Conservation (phyloP, 30 jellyfish, hydroid and myxozoan genomes). For the Hydractinia echinata region DNA sequence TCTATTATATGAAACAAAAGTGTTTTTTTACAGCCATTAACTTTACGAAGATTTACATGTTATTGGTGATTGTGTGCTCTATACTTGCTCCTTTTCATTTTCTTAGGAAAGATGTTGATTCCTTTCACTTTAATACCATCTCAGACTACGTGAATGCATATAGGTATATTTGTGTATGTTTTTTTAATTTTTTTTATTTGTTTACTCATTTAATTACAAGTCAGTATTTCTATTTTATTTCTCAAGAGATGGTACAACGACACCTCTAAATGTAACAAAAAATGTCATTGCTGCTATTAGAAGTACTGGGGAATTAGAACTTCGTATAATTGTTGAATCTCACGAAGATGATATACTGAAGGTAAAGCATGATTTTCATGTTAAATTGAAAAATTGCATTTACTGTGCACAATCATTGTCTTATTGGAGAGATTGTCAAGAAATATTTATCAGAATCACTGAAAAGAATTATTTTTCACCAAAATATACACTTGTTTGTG, state of each 20-base stretch:
- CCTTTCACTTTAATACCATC: constrained; percentile 48
- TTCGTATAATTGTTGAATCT: constrained; percentile 58
- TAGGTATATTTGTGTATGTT: constrained; percentile 32
- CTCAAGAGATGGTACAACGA: constrained; percentile 59
- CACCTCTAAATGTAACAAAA: constrained; percentile 91
- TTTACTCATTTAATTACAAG: not conserved
- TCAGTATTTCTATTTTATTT: not conserved
- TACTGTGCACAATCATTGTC: no score
- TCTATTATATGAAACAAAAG: not conserved
- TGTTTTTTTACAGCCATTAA: no score
- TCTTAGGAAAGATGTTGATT: constrained; percentile 23
- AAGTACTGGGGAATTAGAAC: constrained; percentile 37
- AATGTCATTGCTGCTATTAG: constrained; percentile 63
- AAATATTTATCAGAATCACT: no score
- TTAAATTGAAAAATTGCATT: no score
- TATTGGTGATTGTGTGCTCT: not conserved
- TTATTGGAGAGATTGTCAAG: no score
- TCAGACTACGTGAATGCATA: constrained; percentile 64
- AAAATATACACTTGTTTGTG: no score
- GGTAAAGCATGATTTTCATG: constrained; percentile 25
- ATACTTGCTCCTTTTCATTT: not conserved
- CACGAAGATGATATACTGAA: constrained; percentile 54
- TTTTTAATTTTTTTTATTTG: not conserved
- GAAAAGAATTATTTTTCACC: no score
- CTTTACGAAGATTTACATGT: not conserved